Evolutionary conservation across 1,140 invertebrate species (phyloP).

Genomic region (Drosophila gunungcola): DNA sequence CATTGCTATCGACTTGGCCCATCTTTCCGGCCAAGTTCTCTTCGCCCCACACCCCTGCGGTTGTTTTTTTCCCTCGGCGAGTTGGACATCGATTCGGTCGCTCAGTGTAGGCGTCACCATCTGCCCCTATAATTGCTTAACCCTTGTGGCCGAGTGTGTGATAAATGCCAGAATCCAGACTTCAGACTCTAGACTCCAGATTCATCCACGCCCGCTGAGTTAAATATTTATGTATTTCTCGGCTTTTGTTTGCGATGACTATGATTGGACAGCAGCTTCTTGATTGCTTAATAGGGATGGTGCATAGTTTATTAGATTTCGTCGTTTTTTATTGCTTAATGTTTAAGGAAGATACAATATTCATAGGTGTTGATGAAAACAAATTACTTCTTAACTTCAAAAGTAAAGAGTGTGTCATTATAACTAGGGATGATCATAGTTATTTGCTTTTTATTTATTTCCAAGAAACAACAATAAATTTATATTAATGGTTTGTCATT

Average conservation of each 20-base stretch:
- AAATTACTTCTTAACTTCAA: no score
- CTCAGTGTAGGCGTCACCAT: constrained; percentile 43
- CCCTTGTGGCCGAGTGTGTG: constrained; percentile 61
- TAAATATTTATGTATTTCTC: constrained; percentile 38
- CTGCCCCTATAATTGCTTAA: constrained; percentile 58
- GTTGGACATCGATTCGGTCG: constrained; percentile 40
- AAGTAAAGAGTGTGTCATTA: no score
- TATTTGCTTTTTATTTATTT: no score
- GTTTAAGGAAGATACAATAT: no score
- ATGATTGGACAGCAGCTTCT: constrained; percentile 30
- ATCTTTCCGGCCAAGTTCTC: constrained; percentile 16
- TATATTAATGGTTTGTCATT: not conserved
- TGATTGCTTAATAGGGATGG: not conserved
- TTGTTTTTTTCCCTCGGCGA: not conserved
- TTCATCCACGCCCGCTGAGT: constrained; percentile 25
- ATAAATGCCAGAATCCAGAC: constrained; percentile 52
- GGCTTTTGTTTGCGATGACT: constrained; percentile 28
- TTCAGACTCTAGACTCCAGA: constrained; percentile 12
- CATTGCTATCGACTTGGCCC: constrained; percentile 40
- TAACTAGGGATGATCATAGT: no score
- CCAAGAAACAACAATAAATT: not conserved
- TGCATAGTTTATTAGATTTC: constrained; percentile 7
- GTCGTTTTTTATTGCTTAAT: not conserved
- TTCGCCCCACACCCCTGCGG: constrained; percentile 3
- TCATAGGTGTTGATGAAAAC: no score